Evolutionary conservation across 2,113 vertebrate species (phyloP), one percentile per base, ranked within the genome.

Genomic region (Ardeotis arabs): DNA sequence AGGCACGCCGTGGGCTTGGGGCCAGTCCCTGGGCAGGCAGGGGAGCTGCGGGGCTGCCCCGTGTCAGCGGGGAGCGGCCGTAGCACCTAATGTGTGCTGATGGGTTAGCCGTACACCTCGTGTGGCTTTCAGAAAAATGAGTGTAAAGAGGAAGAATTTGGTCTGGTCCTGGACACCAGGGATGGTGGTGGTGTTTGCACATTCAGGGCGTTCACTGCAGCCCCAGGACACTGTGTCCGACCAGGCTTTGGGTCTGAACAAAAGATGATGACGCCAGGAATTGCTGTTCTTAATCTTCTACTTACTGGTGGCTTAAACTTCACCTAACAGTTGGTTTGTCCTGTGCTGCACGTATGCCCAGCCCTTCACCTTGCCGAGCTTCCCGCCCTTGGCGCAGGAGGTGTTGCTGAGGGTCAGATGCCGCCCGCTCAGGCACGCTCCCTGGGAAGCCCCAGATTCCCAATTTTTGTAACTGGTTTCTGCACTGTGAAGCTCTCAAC

Each of bases 401-500:
- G 18, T 56, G 27, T 63, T 18, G 23, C 50, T 19, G 78, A 45
- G 60, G 14, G 33, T 24, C 60, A 17, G 82, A 4, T n/a, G 45
- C 52, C 12, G 3, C 60, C 68, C 53, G 74, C 60, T 74, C 4
- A 1, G 49, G 8, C 15, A 25, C 0, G 0, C 20, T 82, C n/a
- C 17, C 20, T 0, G 6, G 24, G 25, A 87, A 77, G 52, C 20
- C 84, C 82, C 41, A 18, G 0, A 62, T n/a, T 56, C 69, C 44
- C 58, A 1, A 0, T 12, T 75, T 68, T 35, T 90, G 16, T 52
- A 37, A 29, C 33, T 4, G 1, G 2, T 73, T 72, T 75, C 74
- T 1, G 1, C 0, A 0, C 49, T 10, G 58, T 2, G 5, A 45
- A 69, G 45, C 53, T 72, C 58, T 53, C 4, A 0, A 55, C 1